phyloP scores from a whole-genome alignment of 2,888 invertebrate genomes.

The Bellardia pandia region DNA sequence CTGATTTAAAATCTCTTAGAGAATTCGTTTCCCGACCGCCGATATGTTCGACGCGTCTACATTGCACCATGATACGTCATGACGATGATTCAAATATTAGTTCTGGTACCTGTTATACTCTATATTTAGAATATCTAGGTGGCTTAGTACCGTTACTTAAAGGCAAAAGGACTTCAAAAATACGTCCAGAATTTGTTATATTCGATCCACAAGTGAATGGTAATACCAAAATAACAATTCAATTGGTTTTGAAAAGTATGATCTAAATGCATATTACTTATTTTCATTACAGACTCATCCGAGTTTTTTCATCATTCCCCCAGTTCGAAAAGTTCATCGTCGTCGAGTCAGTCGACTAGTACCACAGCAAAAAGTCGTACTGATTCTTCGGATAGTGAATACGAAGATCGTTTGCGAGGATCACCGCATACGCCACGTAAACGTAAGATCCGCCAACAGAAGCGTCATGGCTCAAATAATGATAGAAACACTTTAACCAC shows the following conservation, averaged over 20 bases:
- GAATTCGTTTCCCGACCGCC: conserved; percentile 98
- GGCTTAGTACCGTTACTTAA: conserved; percentile 98
- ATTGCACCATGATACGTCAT: conserved; percentile 98
- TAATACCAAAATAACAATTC: conserved; percentile 76
- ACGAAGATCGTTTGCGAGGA: conserved; percentile 87
- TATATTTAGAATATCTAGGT: conserved; percentile 97
- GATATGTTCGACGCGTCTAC: conserved; percentile 92
- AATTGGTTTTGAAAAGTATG: too few relatives aligned
- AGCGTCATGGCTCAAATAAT: conserved; percentile 76
- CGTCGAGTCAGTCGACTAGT: conserved; percentile 85
- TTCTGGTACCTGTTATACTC: conserved; percentile 91
- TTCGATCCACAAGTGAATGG: conserved; percentile 95
- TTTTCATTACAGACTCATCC: conserved; percentile 77
- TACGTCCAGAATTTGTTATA: conserved; percentile 98
- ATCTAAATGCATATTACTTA: background rate
- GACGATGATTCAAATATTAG: conserved; percentile 91
- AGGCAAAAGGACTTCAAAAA: conserved; percentile 97
- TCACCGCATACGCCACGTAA: conserved; percentile 93
- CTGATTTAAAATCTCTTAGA: conserved; percentile 93
- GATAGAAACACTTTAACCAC: conserved; percentile 78
- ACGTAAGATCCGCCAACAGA: conserved; percentile 86
- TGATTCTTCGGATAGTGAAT: conserved; percentile 88
- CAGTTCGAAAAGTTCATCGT: conserved; percentile 85
- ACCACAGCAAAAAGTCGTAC: conserved; percentile 85
- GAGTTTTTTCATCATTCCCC: conserved; percentile 84